These are phyloP conservation scores for Herminia tarsipennalis DNA, from an alignment of 2,888 invertebrate genomes.

Conservation along the genomic window DNA sequence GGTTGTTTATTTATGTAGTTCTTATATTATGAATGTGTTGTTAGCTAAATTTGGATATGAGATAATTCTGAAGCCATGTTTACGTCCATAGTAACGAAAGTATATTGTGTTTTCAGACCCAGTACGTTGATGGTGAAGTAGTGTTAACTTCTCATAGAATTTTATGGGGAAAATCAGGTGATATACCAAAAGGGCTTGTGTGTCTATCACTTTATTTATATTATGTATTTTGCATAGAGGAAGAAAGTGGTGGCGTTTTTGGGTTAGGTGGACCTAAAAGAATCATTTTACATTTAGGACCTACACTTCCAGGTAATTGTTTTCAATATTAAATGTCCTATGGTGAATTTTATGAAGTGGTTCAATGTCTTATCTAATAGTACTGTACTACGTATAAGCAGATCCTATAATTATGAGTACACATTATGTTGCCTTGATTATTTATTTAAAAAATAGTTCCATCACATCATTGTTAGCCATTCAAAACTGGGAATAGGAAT, in stretches of 20 bases:
- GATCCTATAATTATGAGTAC: too few relatives aligned
- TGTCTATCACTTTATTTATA: constrained; percentile 89
- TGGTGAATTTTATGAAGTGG: too few relatives aligned
- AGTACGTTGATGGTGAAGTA: constrained; percentile 93
- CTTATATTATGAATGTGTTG: background rate
- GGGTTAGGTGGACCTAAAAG: constrained; percentile 93
- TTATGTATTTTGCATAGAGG: constrained; percentile 91
- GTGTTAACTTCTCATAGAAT: constrained; percentile 94
- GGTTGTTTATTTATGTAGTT: constrained; percentile 73
- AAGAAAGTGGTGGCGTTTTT: constrained; percentile 92
- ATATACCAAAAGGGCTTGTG: constrained; percentile 89
- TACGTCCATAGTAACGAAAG: too few relatives aligned
- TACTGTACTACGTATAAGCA: too few relatives aligned
- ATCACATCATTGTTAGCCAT: too few relatives aligned
- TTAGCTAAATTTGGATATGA: too few relatives aligned
- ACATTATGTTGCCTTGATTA: too few relatives aligned
- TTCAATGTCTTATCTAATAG: too few relatives aligned
- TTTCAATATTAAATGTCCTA: too few relatives aligned
- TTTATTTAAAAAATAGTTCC: too few relatives aligned
- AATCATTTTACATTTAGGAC: constrained; percentile 90
- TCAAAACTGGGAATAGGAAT: too few relatives aligned
- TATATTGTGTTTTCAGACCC: constrained; percentile 85
- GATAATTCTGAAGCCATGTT: background rate
- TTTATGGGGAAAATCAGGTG: constrained; percentile 92
- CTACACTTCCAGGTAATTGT: constrained; percentile 84